Conservation (phyloP, 2,113 vertebrate species). For the Mustela lutreola region DNA sequence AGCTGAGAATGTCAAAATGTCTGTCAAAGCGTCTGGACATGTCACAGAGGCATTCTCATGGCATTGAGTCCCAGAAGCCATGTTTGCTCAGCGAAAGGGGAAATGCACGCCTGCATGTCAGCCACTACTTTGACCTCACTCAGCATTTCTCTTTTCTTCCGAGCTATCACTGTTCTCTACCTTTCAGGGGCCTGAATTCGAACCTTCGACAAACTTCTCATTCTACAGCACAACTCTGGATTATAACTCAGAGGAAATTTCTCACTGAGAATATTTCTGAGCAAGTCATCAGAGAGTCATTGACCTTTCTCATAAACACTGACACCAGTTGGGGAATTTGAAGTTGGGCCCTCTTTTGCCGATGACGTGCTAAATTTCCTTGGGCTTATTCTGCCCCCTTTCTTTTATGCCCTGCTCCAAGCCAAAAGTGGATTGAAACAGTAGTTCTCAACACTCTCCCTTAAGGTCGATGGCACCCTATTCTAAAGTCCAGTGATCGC, state of each 20-base stretch:
- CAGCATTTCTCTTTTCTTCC: background rate
- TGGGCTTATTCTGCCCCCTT: background rate
- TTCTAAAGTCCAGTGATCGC: background rate
- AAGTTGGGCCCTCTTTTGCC: background rate
- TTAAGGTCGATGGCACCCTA: background rate
- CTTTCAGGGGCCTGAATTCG: background rate
- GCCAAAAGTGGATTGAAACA: background rate
- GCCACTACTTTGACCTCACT: background rate
- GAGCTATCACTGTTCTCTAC: background rate
- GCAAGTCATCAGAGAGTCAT: background rate
- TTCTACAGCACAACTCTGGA: background rate
- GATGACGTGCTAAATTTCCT: background rate
- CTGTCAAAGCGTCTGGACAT: background rate
- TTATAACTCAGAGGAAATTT: background rate
- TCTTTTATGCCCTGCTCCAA: background rate
- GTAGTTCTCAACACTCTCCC: background rate
- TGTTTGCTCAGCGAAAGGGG: background rate
- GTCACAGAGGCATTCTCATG: background rate
- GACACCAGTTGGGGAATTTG: background rate
- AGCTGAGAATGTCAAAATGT: background rate
- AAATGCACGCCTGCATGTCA: background rate
- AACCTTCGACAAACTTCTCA: background rate
- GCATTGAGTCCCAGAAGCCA: background rate
- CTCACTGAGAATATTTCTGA: background rate
- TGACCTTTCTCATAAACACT: background rate